Conservation (phyloP, 2,113 vertebrate genomes). For the Anarhynchus alexandrinus region DNA sequence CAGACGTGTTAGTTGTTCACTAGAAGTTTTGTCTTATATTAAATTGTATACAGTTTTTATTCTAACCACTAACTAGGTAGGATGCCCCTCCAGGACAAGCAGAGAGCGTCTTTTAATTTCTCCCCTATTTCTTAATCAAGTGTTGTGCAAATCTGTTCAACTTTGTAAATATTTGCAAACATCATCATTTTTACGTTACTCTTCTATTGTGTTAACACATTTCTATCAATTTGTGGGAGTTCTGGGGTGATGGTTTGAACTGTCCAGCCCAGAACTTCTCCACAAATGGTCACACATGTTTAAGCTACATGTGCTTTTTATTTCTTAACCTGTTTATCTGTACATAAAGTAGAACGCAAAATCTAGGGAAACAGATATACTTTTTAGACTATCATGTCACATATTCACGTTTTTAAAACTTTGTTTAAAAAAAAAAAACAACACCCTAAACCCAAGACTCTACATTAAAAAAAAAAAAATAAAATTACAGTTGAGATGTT, state of each 20-base stretch:
- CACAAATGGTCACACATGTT: conserved; percentile 69
- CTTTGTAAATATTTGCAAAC: conserved; percentile 82
- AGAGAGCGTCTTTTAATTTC: conserved; percentile 74
- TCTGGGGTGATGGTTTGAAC: conserved; percentile 56
- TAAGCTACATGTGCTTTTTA: conserved; percentile 75
- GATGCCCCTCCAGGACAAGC: conserved; percentile 83
- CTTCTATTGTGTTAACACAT: conserved; percentile 76
- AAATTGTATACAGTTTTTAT: conserved; percentile 87
- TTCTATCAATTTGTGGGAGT: conserved; percentile 72
- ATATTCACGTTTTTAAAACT: conserved; percentile 76
- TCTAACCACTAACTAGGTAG: conserved; percentile 88
- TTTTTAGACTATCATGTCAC: conserved; percentile 78
- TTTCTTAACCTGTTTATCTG: conserved; percentile 78
- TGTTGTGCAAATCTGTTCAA: conserved; percentile 81
- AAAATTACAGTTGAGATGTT: conserved; percentile 22
- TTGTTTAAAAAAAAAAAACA: conserved; percentile 52
- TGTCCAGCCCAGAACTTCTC: conserved; percentile 53
- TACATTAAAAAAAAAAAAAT: conserved; percentile 35
- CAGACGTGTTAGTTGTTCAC: conserved; percentile 78
- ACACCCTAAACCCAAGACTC: conserved; percentile 70
- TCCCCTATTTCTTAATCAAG: conserved; percentile 76
- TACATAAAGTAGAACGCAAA: conserved; percentile 82
- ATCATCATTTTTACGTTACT: conserved; percentile 73
- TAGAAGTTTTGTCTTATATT: conserved; percentile 83
- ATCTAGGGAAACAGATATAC: conserved; percentile 74